Evolutionary conservation across 2,113 vertebrate species (phyloP).

Genomic region (Alaudala cheleensis): DNA sequence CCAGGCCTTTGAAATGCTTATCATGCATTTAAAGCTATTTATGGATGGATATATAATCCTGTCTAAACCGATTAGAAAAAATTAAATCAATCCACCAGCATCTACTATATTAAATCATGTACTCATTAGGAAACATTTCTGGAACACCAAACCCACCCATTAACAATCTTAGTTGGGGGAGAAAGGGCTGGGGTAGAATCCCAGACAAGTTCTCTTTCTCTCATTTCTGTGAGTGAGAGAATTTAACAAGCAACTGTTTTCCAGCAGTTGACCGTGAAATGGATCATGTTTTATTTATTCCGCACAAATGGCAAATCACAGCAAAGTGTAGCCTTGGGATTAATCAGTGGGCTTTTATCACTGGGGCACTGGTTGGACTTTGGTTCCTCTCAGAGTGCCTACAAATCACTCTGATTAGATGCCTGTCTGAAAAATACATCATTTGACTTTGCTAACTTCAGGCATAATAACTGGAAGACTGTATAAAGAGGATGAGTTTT

Average conservation of each 20-base stretch:
- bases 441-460: not conserved
- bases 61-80: conserved; percentile 1
- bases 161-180: not conserved
- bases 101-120: not conserved
- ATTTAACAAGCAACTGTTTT: not conserved
- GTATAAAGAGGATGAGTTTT: not conserved
- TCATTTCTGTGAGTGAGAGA: not conserved
- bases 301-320: not conserved
- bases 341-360: conserved; percentile 30
- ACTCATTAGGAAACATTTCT: not conserved
- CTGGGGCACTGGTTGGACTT: not conserved
- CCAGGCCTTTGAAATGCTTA: not conserved
- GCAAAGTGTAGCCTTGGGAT: not conserved
- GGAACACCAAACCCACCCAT: not conserved
- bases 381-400: not conserved
- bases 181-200: not conserved
- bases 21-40: conserved; percentile 32
- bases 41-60: conserved; percentile 13
- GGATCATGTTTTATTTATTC: conserved; percentile 47
- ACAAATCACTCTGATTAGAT: conserved; percentile 14
- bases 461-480: not conserved
- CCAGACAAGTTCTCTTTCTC: not conserved
- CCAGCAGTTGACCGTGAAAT: not conserved
- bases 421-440: not conserved
- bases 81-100: not conserved